Percentiles rank a stretch among this genome's conserved stretches.
These are phyloP conservation scores for Notospermus geniculatus DNA, from an alignment of 1,140 invertebrate species.

Conservation along the genomic window DNA sequence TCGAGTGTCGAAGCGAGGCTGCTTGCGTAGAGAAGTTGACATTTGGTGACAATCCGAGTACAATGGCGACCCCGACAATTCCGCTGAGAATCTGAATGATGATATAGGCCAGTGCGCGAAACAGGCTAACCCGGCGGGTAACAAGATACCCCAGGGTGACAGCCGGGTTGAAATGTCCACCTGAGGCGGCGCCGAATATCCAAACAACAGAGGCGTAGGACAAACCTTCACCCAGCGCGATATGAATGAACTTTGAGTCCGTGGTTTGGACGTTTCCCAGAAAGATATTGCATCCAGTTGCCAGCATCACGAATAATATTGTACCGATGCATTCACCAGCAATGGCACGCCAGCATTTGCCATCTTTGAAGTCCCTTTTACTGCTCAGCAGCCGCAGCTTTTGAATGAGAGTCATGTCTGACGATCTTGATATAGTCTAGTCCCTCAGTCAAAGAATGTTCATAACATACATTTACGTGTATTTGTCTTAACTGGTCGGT, in stretches of 20 bases:
- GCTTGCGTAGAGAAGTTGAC: neutral
- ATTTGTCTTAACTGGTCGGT: too few relatives aligned
- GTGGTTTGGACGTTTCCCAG: too few relatives aligned
- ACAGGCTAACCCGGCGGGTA: conserved; percentile 56
- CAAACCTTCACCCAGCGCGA: conserved; percentile 58
- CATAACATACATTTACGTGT: too few relatives aligned
- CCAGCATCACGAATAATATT: too few relatives aligned
- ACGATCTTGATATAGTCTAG: too few relatives aligned
- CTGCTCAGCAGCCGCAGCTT: conserved; percentile 52
- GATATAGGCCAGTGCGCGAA: conserved; percentile 63
- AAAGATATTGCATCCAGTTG: too few relatives aligned
- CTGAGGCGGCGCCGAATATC: conserved; percentile 64
- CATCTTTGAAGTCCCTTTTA: neutral
- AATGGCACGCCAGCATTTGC: too few relatives aligned
- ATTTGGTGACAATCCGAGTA: conserved; percentile 19
- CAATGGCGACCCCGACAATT: conserved; percentile 17
- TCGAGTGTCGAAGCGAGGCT: conserved; percentile 13
- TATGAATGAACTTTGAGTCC: too few relatives aligned
- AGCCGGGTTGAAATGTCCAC: conserved; percentile 8
- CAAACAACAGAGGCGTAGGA: conserved; percentile 32
- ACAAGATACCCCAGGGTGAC: neutral
- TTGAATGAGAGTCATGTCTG: conserved; percentile 19
- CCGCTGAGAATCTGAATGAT: conserved; percentile 21
- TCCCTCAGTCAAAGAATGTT: too few relatives aligned
- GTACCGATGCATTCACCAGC: too few relatives aligned